Evolutionary conservation across 2,797 vertebrate species (phyloP).

Genomic region (Graptemys geographica): DNA sequence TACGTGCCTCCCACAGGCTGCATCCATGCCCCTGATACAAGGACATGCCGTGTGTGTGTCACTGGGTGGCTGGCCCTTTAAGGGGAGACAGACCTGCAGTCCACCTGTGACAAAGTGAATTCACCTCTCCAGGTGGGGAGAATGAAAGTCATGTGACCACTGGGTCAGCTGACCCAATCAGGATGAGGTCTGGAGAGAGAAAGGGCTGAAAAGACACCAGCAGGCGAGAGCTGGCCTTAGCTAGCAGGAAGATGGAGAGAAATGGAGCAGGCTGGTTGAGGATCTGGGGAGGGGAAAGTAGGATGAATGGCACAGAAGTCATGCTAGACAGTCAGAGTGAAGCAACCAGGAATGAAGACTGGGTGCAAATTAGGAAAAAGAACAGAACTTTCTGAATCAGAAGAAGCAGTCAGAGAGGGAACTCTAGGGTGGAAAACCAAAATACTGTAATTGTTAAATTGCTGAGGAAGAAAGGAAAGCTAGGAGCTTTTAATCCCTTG

Average conservation of each 20-base stretch:
- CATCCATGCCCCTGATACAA: rapidly evolving
- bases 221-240: neutral
- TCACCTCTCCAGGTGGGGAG: neutral
- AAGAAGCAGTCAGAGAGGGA: neutral
- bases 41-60: neutral
- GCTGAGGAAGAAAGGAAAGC: neutral
- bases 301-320: neutral
- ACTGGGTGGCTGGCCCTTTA: neutral
- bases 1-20: neutral
- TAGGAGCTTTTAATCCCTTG: neutral
- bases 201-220: neutral
- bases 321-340: neutral
- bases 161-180: neutral
- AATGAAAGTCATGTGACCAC: neutral
- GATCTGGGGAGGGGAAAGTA: neutral
- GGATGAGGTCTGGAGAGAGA: neutral
- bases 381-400: neutral
- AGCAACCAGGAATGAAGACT: neutral
- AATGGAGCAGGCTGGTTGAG: no score
- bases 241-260: neutral
- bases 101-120: neutral
- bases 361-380: neutral
- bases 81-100: neutral
- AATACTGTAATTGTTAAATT: neutral
- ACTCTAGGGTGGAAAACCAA: neutral